Evolutionary conservation across 2,113 vertebrate species (phyloP).

Genomic region (Sphaerodactylus townsendi): DNA sequence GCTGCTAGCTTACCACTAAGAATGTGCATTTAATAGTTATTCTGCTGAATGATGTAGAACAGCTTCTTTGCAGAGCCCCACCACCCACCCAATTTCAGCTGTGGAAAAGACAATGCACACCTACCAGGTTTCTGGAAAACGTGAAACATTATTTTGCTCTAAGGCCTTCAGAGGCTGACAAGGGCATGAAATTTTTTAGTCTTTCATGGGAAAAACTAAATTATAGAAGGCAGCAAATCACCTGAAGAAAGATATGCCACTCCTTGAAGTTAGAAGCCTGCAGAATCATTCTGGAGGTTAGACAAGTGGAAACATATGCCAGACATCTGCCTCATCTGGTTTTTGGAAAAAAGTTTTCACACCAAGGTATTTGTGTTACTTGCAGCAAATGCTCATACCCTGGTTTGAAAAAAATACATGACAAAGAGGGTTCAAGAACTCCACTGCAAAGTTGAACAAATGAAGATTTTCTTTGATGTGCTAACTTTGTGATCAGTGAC

Average conservation of each 20-base stretch:
- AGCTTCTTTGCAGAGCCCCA: neutral
- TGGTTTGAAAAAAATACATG: neutral
- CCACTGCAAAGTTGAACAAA: neutral
- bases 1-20: too few relatives aligned
- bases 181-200: slow-evolving; percentile 20
- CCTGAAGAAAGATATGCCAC: slow-evolving; percentile 20
- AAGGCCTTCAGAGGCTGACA: slow-evolving; percentile 39
- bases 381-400: slow-evolving; percentile 16
- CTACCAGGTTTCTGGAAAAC: neutral
- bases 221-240: slow-evolving; percentile 36
- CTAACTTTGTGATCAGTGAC: neutral
- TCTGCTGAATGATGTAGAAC: neutral
- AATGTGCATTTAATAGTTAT: neutral
- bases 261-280: slow-evolving; percentile 18
- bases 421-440: neutral
- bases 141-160: neutral
- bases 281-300: neutral
- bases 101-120: neutral
- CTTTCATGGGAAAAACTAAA: slow-evolving; percentile 12
- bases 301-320: slow-evolving; percentile 35
- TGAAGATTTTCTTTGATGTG: neutral
- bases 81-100: slow-evolving; percentile 5
- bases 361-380: slow-evolving; percentile 19
- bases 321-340: slow-evolving; percentile 14
- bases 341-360: neutral